A percentile compares a stretch with the other conserved stretches of the same genome.
Evolutionary conservation across 2,113 vertebrate genomes (phyloP).

Genomic region (Paramormyrops kingsleyae): DNA sequence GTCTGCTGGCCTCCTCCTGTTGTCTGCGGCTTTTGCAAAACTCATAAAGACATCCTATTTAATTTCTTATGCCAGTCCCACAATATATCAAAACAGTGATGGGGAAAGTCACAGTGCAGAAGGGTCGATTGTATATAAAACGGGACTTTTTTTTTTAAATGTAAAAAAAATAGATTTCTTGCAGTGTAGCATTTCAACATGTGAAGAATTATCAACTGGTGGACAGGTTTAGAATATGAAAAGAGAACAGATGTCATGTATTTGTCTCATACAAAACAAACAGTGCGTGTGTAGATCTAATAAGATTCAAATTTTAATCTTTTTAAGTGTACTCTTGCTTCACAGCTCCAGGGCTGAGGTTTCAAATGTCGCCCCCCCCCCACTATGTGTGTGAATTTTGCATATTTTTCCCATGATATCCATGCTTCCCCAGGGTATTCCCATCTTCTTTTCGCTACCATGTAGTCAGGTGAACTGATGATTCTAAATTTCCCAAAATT

Average conservation of each 20-base stretch:
- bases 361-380: not conserved
- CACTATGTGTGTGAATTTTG: not conserved
- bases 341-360: not conserved
- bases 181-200: not conserved
- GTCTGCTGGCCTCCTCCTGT: not conserved
- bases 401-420: not conserved
- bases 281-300: not conserved
- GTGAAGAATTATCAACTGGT: not conserved
- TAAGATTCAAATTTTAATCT: not conserved
- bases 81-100: not conserved
- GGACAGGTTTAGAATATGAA: not conserved
- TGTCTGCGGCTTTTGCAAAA: not conserved
- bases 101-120: not conserved
- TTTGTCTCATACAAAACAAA: not conserved
- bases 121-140: not conserved
- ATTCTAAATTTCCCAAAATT: not conserved
- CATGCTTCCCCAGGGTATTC: not conserved
- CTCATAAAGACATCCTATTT: not conserved
- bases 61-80: not conserved
- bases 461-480: not conserved
- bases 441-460: not conserved
- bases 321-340: not conserved
- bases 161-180: not conserved
- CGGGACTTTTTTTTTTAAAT: not conserved
- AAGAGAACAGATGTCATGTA: not conserved